Evolutionary conservation across 2,888 invertebrate species (phyloP), one percentile per base, ranked within the genome.

Genomic region (Spodoptera exigua): DNA sequence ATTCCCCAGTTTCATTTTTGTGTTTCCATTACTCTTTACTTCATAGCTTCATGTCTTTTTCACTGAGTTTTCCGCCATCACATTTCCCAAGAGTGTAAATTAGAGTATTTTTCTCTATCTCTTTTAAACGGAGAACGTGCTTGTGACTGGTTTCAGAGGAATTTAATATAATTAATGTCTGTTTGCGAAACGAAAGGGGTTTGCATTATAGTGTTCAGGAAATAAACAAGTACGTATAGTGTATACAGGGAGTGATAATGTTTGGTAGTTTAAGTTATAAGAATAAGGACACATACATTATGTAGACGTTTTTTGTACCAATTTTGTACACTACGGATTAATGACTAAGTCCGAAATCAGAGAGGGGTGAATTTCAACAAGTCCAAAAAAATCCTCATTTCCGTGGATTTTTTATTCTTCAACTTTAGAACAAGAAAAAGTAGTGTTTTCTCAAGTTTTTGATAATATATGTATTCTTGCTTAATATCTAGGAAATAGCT

Each of bases 81-180:
- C n/a, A 32, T 61, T 56, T 52, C n/a, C 36, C 52, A 27, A 16
- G 3, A 61, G 21, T 2, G 12, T 37, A 49, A 41, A 41, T 36
- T n/a, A 16, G 5, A 45, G 12, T 13, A 34, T 34, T 47, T 55
- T 41, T 56, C 36, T 27, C 27, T 17, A 32, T 41, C 13, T 45
- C 13, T 32, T 43, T 13, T 34, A 39, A 41, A 53, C 27, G 13
- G 16, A 17, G 53, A 63, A 70, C 58, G 63, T 70, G 70, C 63
- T 53, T 48, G 16, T 17, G 14, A 16, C 45, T 27, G 16, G 35
- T 53, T 12, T n/a, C 9, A 39, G 17, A 53, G 49, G 46, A 53
- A 63, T 67, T 41, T 41, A 27, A 11, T 48, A 36, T 41, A 39
- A 43, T 61, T 54, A 49, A 46, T 39, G 12, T 41, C 34, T 41